A percentile compares a stretch with the other conserved stretches of the same genome.
phyloP scores from a whole-genome alignment of 2,113 vertebrate genomes.

The Otolemur garnettii region DNA sequence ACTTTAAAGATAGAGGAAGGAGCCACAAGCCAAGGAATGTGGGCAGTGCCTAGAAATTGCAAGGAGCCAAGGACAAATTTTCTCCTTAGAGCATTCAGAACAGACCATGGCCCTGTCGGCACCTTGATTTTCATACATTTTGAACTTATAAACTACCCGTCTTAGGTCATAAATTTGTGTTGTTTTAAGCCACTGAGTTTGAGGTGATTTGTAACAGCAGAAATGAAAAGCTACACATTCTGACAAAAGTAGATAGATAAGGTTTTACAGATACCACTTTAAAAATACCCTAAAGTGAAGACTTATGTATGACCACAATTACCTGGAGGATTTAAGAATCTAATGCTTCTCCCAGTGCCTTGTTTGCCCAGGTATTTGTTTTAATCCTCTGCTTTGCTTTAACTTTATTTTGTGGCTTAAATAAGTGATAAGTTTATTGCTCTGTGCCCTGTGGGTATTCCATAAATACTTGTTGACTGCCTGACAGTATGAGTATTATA shows the following conservation, averaged over 20 bases:
- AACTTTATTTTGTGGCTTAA: slow-evolving; percentile 61
- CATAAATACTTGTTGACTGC: slow-evolving; percentile 60
- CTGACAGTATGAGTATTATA: slow-evolving; percentile 43
- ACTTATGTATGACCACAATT: neutral
- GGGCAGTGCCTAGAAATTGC: neutral
- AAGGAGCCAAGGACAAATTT: too few relatives aligned
- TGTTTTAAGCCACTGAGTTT: neutral
- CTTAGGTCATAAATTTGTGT: neutral
- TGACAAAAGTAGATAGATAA: neutral
- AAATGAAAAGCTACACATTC: neutral
- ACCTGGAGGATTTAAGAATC: slow-evolving; percentile 1
- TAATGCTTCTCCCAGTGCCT: neutral
- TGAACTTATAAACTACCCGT: neutral
- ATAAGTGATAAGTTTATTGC: slow-evolving; percentile 59
- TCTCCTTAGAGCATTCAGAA: neutral
- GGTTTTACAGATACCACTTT: neutral
- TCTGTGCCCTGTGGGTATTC: slow-evolving; percentile 49
- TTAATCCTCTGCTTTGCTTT: slow-evolving; percentile 61
- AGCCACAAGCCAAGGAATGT: neutral
- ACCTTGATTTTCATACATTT: neutral
- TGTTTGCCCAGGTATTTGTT: slow-evolving; percentile 21
- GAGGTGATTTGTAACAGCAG: neutral
- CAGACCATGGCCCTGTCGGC: rapidly evolving
- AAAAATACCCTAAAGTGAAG: slow-evolving; percentile 24
- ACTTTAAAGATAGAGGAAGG: neutral